Evolutionary conservation across 2,113 vertebrate genomes (phyloP).

Genomic region (Hypomesus transpacificus): DNA sequence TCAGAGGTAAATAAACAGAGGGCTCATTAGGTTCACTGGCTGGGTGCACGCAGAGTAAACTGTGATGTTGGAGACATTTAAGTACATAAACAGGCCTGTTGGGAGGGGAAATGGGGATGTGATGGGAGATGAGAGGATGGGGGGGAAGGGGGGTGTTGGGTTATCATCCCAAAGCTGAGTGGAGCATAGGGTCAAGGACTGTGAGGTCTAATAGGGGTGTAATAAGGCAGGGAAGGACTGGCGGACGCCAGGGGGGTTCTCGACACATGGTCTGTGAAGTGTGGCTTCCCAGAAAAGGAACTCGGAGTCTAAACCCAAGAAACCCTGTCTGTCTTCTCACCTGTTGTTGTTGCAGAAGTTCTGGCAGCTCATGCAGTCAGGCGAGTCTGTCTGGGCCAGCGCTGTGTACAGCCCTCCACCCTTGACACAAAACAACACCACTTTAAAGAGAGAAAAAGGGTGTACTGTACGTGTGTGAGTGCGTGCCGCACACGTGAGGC

Average conservation of each 20-base stretch:
- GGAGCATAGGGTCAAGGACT: background rate
- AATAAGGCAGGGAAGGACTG: background rate
- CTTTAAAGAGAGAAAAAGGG: background rate
- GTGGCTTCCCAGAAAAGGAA: background rate
- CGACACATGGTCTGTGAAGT: background rate
- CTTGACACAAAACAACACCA: conserved; percentile 58
- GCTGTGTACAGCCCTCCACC: conserved; percentile 79
- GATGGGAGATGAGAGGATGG: conserved; percentile 8
- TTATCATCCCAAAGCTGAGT: conserved; percentile 4
- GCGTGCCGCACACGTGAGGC: background rate
- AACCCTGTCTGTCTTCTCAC: conserved; percentile 57
- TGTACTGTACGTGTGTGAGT: background rate
- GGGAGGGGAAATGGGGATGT: conserved; percentile 24
- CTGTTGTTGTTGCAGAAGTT: conserved; percentile 97
- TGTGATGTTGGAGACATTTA: conserved; percentile 68
- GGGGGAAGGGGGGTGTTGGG: conserved; percentile 17
- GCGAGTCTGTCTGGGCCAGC: conserved; percentile 77
- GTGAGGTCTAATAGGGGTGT: background rate
- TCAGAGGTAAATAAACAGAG: conserved; percentile 70
- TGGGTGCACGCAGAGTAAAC: conserved; percentile 70
- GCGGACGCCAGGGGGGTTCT: background rate
- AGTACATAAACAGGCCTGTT: conserved; percentile 69
- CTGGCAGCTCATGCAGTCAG: conserved; percentile 86
- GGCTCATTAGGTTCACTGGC: conserved; percentile 68
- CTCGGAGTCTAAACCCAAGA: background rate